Evolutionary conservation across 2,797 vertebrate species (phyloP).

Genomic region (Cyclopterus lumpus): DNA sequence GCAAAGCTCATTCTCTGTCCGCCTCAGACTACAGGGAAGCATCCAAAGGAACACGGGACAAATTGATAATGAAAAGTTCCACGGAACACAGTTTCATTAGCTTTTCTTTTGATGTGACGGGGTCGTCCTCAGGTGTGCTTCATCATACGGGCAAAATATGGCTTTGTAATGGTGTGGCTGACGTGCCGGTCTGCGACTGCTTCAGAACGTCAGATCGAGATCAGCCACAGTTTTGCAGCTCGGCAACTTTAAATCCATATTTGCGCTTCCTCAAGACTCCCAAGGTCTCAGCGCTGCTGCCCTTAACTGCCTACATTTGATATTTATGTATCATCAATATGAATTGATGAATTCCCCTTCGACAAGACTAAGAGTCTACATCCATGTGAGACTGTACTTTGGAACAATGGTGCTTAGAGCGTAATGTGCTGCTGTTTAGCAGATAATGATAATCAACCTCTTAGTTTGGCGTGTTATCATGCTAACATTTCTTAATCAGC

Average conservation of each 20-base stretch:
- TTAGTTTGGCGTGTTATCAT: not conserved
- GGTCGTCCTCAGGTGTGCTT: not conserved
- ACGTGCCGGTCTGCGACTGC: not conserved
- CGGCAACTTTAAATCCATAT: not conserved
- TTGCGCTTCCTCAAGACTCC: not conserved
- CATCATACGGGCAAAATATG: not conserved
- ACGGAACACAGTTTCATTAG: slow-evolving; percentile 12
- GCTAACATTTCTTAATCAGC: not conserved
- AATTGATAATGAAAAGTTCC: slow-evolving; percentile 7
- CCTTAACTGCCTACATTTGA: not conserved
- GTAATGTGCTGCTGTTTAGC: not conserved
- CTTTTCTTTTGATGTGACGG: slow-evolving; percentile 12
- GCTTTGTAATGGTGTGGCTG: not conserved
- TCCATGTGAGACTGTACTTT: not conserved
- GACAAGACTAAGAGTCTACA: not conserved
- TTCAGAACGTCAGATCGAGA: not conserved
- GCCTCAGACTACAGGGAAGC: not conserved
- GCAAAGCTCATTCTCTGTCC: not conserved
- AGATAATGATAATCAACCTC: not conserved
- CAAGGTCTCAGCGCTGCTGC: not conserved
- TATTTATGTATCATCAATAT: not conserved
- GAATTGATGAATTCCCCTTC: not conserved
- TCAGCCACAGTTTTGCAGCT: not conserved
- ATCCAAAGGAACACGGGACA: not conserved
- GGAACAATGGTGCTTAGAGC: not conserved